Percentiles rank a stretch among this genome's conserved stretches.
phyloP scores from a whole-genome alignment of 1,140 invertebrate genomes.

The Mesaphorura yosii region DNA sequence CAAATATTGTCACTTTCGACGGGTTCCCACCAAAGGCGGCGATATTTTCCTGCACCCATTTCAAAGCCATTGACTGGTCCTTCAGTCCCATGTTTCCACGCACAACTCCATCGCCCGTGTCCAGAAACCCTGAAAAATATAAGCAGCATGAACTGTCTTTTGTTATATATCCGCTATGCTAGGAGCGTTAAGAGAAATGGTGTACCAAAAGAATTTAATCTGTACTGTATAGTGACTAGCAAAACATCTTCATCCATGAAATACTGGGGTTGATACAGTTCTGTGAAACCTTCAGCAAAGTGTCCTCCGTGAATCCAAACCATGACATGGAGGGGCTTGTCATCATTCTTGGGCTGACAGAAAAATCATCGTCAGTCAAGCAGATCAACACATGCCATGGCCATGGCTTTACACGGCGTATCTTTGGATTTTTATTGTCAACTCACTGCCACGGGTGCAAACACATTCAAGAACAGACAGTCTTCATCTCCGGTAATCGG shows the following conservation, averaged over 20 bases:
- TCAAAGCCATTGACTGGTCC: not conserved
- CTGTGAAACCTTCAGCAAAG: slow-evolving; percentile 26
- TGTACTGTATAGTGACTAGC: slow-evolving; percentile 25
- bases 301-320: slow-evolving; percentile 35
- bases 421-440: not conserved
- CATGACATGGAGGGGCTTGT: slow-evolving; percentile 25
- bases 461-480: slow-evolving; percentile 11
- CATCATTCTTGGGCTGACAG: too few species aligned
- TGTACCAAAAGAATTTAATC: slow-evolving; percentile 20
- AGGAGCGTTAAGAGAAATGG: not conserved
- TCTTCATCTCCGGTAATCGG: not conserved
- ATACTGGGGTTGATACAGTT: slow-evolving; percentile 12
- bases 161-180: not conserved
- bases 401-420: not conserved
- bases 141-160: not conserved
- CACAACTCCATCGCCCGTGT: slow-evolving; percentile 1
- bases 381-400: not conserved
- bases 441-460: not conserved
- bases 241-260: slow-evolving; percentile 24
- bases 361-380: not conserved
- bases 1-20: slow-evolving; percentile 78
- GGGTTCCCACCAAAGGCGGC: slow-evolving; percentile 81
- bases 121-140: slow-evolving; percentile 14
- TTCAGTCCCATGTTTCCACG: slow-evolving; percentile 12
- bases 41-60: slow-evolving; percentile 65